Conservation (phyloP, 2,888 invertebrate genomes). For the Pycnomerus fuliginosus region DNA sequence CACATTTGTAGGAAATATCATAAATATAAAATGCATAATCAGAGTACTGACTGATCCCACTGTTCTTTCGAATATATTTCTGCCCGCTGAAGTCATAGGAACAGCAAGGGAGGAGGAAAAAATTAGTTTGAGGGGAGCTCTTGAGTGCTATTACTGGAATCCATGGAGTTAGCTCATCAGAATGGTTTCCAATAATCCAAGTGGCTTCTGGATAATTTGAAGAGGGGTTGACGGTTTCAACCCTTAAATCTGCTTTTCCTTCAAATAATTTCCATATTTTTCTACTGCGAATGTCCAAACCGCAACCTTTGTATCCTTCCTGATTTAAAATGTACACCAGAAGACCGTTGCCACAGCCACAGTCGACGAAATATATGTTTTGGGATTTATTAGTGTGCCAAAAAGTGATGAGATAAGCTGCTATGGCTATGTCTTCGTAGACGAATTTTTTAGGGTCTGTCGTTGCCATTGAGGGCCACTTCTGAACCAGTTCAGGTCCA, state of each 20-base stretch:
- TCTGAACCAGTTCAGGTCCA: conserved; percentile 88
- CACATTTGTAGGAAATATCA: conserved; percentile 64
- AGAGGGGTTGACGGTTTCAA: conserved; percentile 62
- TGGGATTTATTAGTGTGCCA: conserved; percentile 58
- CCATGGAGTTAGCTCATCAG: conserved; percentile 99
- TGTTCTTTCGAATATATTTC: conserved; percentile 75
- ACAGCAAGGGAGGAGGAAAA: conserved; percentile 94
- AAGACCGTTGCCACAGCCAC: conserved; percentile 97
- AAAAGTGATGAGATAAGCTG: conserved; percentile 77
- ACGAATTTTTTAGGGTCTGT: conserved; percentile 95
- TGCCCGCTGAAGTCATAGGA: conserved; percentile 84
- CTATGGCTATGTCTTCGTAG: conserved; percentile 95
- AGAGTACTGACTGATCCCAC: conserved; percentile 73
- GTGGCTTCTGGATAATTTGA: conserved; percentile 71
- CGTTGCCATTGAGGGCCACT: conserved; percentile 61
- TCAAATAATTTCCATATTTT: conserved; percentile 87
- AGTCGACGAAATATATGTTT: conserved; percentile 74
- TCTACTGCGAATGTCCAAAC: conserved; percentile 81
- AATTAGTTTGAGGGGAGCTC: conserved; percentile 72
- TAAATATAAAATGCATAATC: conserved; percentile 70
- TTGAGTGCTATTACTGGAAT: conserved; percentile 87
- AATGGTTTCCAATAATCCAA: conserved; percentile 98
- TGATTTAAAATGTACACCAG: conserved; percentile 80
- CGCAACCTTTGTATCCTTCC: conserved; percentile 82
- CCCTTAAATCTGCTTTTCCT: conserved; percentile 63